phyloP scores from a whole-genome alignment of 2,797 vertebrate genomes.

The Arrhamphus sclerolepis region DNA sequence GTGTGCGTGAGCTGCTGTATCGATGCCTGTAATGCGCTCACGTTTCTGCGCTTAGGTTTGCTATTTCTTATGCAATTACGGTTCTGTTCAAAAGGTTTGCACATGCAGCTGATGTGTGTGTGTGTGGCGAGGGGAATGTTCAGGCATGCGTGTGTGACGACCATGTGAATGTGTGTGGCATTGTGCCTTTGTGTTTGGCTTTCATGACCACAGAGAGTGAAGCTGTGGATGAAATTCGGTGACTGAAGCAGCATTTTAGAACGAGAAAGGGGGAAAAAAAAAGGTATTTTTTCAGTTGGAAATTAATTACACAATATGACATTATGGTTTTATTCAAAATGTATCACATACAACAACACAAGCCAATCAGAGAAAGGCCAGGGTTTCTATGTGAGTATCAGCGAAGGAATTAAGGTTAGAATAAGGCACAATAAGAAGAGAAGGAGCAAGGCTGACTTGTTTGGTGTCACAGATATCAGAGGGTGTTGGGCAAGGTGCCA shows the following conservation, averaged over 20 bases:
- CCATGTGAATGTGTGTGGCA: conserved; percentile 2
- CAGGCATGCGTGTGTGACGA: conserved; percentile 40
- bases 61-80: conserved; percentile 28
- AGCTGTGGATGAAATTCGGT: conserved; percentile 12
- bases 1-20: conserved; percentile 20
- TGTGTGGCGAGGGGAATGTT: conserved; percentile 29
- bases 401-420: not conserved
- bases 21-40: conserved; percentile 12
- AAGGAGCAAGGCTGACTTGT: conserved; percentile 15
- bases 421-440: conserved; percentile 16
- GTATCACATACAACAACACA: not conserved
- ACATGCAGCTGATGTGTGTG: conserved; percentile 1
- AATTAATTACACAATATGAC: not conserved
- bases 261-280: too few species aligned
- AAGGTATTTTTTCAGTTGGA: not conserved
- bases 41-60: conserved; percentile 28
- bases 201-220: conserved; percentile 2
- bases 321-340: not conserved
- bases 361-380: not conserved
- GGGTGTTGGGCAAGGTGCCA: conserved; percentile 42
- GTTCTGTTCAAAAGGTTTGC: conserved; percentile 25
- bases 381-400: conserved; percentile 14
- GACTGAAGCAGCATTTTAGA: not conserved
- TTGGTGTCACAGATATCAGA: conserved; percentile 18
- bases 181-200: conserved; percentile 25